phyloP scores from a whole-genome alignment of 1,140 invertebrate species.

The Formica exsecta region DNA sequence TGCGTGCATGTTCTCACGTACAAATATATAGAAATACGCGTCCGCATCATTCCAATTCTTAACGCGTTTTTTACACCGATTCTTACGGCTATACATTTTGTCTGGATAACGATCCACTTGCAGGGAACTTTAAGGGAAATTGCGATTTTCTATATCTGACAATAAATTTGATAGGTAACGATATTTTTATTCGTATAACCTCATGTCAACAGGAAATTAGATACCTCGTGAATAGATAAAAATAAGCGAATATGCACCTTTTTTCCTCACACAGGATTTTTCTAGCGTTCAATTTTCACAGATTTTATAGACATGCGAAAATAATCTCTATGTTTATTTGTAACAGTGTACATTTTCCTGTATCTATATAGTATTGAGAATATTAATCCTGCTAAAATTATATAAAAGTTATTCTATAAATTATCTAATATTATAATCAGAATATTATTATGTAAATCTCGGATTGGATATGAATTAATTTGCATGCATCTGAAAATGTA shows the following conservation, averaged over 20 bases:
- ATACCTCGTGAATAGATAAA: neutral
- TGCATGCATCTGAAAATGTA: neutral
- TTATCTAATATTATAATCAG: neutral
- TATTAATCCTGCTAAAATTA: neutral
- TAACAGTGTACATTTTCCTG: neutral
- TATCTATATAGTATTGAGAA: neutral
- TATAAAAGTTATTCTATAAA: neutral
- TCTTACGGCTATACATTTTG: neutral
- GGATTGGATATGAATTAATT: constrained; percentile 1
- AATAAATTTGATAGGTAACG: neutral
- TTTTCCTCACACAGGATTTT: neutral
- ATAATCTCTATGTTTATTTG: neutral
- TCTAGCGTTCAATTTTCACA: constrained; percentile 20
- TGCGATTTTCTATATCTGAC: too few relatives aligned
- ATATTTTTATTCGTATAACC: constrained; percentile 1
- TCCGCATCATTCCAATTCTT: constrained; percentile 57
- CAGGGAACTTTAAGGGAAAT: neutral
- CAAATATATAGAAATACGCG: constrained; percentile 81
- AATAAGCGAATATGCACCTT: neutral
- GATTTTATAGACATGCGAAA: neutral
- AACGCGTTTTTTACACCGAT: constrained; percentile 16
- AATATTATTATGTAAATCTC: neutral
- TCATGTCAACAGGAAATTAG: constrained; percentile 17
- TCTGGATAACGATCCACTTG: constrained; percentile 26
- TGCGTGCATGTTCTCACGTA: constrained; percentile 64